Evolutionary conservation across 2,888 invertebrate genomes (phyloP), one percentile per base, ranked within the genome.

Genomic region (Deroplatys truncata): DNA sequence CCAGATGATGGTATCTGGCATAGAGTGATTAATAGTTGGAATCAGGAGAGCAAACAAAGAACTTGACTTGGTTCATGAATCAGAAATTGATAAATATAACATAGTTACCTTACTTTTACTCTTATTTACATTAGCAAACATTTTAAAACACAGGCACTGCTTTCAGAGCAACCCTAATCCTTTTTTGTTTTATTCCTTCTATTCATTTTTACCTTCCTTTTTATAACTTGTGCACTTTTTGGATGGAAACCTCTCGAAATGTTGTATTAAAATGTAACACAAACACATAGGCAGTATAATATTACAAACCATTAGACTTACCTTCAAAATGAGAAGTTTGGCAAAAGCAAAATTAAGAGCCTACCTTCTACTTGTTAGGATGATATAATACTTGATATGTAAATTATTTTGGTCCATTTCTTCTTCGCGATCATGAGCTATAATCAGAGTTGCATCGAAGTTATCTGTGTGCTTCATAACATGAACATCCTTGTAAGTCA

Each of bases 401-500:
- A 96, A 93, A 85, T 93, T 92, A 88, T 94, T 91, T 92, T 93
- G 87, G 92, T 93, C 89, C 15, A 84, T 31, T n/a, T 84, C 56
- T 92, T 91, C 92, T 93, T 91, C 92, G 89, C 90, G 91, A 90
- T 94, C 93, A 91, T 95, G 95, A n/a, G 95, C 94, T 72, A 96
- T 95, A 28, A 97, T 94, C 83, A 96, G 93, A 0, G 96, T 96
- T 28, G 96, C 94, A 91, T 96, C 96, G 92, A 96, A 96, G 92
- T 96, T 96, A 91, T 96, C 96, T 0, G 94, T 94, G 90, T 95
- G 95, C 90, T 94, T 94, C 28, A 94, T 94, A 91, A 96, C 95
- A 91, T 95, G 95, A 0, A 94, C 93, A 92, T 96, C 96, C 91
- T 94, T 94, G 91, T 95, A 95, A 85, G 94, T 94, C 28, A 95